Evolutionary conservation across 2,888 invertebrate genomes (phyloP).

Genomic region (Macaria notata): DNA sequence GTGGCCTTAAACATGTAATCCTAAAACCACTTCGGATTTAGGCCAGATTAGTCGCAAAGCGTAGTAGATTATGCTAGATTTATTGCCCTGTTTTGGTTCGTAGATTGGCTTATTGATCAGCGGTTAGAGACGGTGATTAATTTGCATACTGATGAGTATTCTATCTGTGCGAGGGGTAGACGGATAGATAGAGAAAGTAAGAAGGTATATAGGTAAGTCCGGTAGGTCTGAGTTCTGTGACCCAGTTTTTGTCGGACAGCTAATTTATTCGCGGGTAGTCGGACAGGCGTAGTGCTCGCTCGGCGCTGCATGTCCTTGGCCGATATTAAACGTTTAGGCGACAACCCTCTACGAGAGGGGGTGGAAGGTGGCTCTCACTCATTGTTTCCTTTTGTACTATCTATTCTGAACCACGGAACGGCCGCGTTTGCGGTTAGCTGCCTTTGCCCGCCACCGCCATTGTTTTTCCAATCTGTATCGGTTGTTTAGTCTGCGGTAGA

Average conservation of each 20-base stretch:
- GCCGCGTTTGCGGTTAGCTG: conserved; percentile 42
- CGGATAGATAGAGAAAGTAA: too few relatives aligned
- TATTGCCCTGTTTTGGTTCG: conserved; percentile 7
- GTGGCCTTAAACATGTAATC: conserved; percentile 12
- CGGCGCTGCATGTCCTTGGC: conserved; percentile 63
- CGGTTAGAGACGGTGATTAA: conserved; percentile 5
- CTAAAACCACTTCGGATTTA: conserved; percentile 3
- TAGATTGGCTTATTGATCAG: conserved; percentile 12
- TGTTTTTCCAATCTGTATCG: conserved; percentile 7
- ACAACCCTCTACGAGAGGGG: conserved; percentile 43
- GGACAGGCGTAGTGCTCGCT: conserved; percentile 34
- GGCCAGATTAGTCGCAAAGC: conserved; percentile 8
- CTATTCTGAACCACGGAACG: conserved; percentile 42
- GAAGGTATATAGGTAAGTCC: too few relatives aligned
- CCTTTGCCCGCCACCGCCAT: conserved; percentile 2
- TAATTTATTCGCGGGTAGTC: conserved; percentile 49
- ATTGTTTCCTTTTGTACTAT: conserved; percentile 63
- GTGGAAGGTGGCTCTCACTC: conserved; percentile 52
- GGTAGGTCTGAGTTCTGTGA: conserved; percentile 23
- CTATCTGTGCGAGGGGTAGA: conserved; percentile 29
- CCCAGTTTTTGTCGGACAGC: conserved; percentile 41
- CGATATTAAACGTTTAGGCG: conserved; percentile 70
- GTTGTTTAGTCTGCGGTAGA: too few relatives aligned
- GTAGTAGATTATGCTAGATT: conserved; percentile 9
- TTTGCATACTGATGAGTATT: conserved; percentile 13